Conservation (phyloP, 2,888 invertebrate genomes). For the Noctua janthina region DNA sequence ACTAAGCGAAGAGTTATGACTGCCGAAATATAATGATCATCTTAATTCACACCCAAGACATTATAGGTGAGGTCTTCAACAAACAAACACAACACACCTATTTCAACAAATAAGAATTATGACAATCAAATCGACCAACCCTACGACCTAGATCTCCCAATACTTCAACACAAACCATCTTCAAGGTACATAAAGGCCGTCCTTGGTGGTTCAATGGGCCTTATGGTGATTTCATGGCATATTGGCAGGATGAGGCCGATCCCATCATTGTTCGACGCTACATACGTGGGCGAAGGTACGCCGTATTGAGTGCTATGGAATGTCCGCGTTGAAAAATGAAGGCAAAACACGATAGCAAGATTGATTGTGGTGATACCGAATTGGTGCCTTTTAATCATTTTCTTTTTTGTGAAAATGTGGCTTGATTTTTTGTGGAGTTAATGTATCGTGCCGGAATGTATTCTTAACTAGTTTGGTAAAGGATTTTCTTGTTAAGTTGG, state of each 20-base stretch:
- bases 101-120: constrained; percentile 42
- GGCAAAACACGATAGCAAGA: constrained; percentile 66
- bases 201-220: constrained; percentile 73
- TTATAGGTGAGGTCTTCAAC: neutral
- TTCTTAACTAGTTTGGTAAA: constrained; percentile 26
- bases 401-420: constrained; percentile 58
- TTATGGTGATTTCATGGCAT: constrained; percentile 74
- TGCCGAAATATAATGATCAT: neutral
- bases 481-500: constrained; percentile 17
- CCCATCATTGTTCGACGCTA: constrained; percentile 76
- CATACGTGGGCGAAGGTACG: constrained; percentile 62
- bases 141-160: constrained; percentile 55
- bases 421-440: constrained; percentile 53
- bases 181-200: constrained; percentile 60
- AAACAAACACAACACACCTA: constrained; percentile 38
- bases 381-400: constrained; percentile 64
- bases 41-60: neutral
- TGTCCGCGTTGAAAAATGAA: constrained; percentile 67
- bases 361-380: constrained; percentile 65
- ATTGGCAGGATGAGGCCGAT: constrained; percentile 75
- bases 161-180: constrained; percentile 55
- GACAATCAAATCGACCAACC: constrained; percentile 48
- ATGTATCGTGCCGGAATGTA: constrained; percentile 51
- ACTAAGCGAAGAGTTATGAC: neutral
- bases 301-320: constrained; percentile 56